Evolutionary conservation across 2,797 vertebrate genomes (phyloP).

Genomic region (Scarus forsteni): DNA sequence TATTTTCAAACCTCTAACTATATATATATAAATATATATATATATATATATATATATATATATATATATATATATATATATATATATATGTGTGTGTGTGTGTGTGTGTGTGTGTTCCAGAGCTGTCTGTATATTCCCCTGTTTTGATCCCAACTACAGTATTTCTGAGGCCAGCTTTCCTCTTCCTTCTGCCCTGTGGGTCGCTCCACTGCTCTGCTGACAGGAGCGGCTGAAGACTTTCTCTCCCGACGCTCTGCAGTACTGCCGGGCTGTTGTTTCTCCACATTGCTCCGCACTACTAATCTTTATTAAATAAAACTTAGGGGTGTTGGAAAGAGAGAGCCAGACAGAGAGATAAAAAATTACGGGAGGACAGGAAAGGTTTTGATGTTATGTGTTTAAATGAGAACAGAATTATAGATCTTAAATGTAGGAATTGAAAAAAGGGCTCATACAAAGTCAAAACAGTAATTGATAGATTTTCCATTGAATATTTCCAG

Average conservation of each 20-base stretch:
- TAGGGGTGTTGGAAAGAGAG: slow-evolving; percentile 25
- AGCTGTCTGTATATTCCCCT: slow-evolving; percentile 23
- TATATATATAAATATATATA: too few species aligned
- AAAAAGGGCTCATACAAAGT: not conserved
- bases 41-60: too few species aligned
- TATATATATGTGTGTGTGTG: too few species aligned
- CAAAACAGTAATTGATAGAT: not conserved
- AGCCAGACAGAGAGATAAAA: slow-evolving; percentile 32
- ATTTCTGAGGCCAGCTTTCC: slow-evolving; percentile 17
- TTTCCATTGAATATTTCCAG: slow-evolving; percentile 11
- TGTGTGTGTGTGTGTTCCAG: too few species aligned
- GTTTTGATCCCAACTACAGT: slow-evolving; percentile 42
- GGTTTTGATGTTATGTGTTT: slow-evolving; percentile 25
- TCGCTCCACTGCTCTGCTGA: slow-evolving; percentile 59
- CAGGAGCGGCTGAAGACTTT: slow-evolving; percentile 39
- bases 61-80: too few species aligned
- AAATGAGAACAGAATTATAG: slow-evolving; percentile 16
- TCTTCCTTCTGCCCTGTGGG: slow-evolving; percentile 5
- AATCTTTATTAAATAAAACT: slow-evolving; percentile 58
- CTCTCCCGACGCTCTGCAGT: slow-evolving; percentile 31
- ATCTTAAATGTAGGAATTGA: slow-evolving; percentile 18
- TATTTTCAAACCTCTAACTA: too few species aligned
- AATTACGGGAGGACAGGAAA: slow-evolving; percentile 20
- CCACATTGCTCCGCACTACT: slow-evolving; percentile 54
- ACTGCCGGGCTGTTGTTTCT: slow-evolving; percentile 43